Evolutionary conservation across 2,113 vertebrate species (phyloP), one percentile per base, ranked within the genome.

Genomic region (Camelus bactrianus): DNA sequence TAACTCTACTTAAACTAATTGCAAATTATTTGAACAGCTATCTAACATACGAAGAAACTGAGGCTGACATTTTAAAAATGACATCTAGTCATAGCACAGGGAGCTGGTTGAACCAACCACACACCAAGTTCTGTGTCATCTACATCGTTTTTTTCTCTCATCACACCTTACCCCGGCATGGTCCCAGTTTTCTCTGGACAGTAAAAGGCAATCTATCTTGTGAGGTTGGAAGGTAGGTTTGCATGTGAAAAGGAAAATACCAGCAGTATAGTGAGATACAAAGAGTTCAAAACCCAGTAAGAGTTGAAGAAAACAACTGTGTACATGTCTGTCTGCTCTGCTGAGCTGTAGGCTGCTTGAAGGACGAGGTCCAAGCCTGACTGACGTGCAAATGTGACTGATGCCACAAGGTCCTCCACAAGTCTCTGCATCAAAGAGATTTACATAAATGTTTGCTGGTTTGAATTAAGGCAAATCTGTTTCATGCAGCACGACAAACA

Each of bases 351-450:
- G 2, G 20, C 12, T 38, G 16, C 30, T 13, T 0, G 16, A 16
- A 26, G 65, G 50, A 3, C 22, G 0, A 13, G 9, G 12, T 12
- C n/a, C n/a, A 6, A 2, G 7, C 30, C 6, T 67, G 46, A 48
- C 24, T 4, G 1, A 1, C 0, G 14, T 3, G 22, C 76, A 46
- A 1, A 24, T 16, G 0, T 17, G 17, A 32, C 38, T 22, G 8
- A 1, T 3, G 42, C 26, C 1, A 0, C 38, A 1, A 0, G 13
- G 58, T 58, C 56, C 75, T 88, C 7, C 54, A 3, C 12, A 1
- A 38, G 26, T 17, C 20, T 60, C 15, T 30, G 35, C 11, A 28
- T 26, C 52, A 19, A 7, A 42, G 46, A 62, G 28, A 28, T 22
- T 89, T 75, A n/a, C 67, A 75, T 17, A 77, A 62, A 70, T n/a